Conservation (phyloP, 2,797 vertebrate species). For the Passerculus sandwichensis region DNA sequence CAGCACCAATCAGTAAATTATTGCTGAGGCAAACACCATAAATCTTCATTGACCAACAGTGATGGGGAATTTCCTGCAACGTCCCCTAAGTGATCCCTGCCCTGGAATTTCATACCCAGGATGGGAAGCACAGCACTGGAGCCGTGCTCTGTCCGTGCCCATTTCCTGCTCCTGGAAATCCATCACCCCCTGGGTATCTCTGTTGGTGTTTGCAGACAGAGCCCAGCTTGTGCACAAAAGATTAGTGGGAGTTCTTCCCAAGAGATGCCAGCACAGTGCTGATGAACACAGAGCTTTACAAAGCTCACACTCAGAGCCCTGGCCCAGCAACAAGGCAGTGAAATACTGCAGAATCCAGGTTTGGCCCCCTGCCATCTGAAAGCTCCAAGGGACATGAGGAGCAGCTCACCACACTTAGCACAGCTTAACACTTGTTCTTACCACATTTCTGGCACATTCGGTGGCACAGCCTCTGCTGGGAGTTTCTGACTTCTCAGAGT, state of each 20-base stretch:
- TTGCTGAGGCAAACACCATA: constrained; percentile 47
- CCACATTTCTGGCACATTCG: constrained; percentile 5
- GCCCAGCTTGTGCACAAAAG: background rate
- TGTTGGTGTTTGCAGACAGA: background rate
- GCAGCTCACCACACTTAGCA: background rate
- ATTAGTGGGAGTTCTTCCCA: constrained; percentile 12
- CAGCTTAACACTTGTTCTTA: background rate
- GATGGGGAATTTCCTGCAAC: constrained; percentile 30
- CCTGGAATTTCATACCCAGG: background rate
- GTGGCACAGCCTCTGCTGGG: background rate
- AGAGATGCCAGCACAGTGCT: background rate
- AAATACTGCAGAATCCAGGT: background rate
- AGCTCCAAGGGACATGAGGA: background rate
- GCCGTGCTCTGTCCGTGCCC: background rate
- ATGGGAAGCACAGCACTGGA: background rate
- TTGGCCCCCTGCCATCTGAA: background rate
- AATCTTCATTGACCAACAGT: constrained; percentile 33
- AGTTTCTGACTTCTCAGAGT: background rate
- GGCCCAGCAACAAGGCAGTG: background rate
- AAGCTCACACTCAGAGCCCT: background rate
- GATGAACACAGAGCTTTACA: background rate
- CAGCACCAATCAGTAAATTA: constrained; percentile 27
- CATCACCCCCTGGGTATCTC: background rate
- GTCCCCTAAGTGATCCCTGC: background rate
- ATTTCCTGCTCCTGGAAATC: background rate